Evolutionary conservation across 2,797 vertebrate genomes (phyloP).

Genomic region (Bryconaethiops microstoma): DNA sequence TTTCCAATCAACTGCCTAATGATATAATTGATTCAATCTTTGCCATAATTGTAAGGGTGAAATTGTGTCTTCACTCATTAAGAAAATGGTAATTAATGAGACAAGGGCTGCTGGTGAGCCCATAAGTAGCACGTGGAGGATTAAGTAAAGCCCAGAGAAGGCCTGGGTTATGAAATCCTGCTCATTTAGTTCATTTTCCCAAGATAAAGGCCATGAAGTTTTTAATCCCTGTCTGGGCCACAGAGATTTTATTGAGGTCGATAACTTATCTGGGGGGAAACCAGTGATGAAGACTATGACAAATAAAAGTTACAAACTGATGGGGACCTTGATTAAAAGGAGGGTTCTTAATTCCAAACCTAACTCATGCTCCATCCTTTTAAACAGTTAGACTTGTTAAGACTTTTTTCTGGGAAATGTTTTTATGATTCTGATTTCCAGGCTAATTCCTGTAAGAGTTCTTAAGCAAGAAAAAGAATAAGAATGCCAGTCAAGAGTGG

Average conservation of each 20-base stretch:
- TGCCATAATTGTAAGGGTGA: slow-evolving; percentile 60
- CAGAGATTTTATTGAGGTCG: neutral
- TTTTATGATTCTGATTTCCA: too few relatives aligned
- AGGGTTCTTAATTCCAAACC: neutral
- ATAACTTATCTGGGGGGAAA: neutral
- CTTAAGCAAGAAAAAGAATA: too few relatives aligned
- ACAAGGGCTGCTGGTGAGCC: slow-evolving; percentile 7
- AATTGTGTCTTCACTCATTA: slow-evolving; percentile 63
- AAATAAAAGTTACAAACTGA: neutral
- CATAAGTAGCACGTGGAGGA: neutral
- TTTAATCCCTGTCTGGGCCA: neutral
- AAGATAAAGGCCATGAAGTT: neutral
- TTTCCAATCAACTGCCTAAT: slow-evolving; percentile 68
- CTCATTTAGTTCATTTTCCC: neutral
- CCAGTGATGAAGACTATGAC: neutral
- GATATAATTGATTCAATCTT: slow-evolving; percentile 71
- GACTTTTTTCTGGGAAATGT: too few relatives aligned
- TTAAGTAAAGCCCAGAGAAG: neutral
- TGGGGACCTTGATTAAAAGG: neutral
- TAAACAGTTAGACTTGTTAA: too few relatives aligned
- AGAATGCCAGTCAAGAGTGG: too few relatives aligned
- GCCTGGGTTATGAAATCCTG: neutral
- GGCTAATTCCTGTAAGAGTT: too few relatives aligned
- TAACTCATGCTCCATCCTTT: neutral
- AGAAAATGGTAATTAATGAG: slow-evolving; percentile 63